phyloP scores from a whole-genome alignment of 2,797 vertebrate species.

The Alouatta caraya region DNA sequence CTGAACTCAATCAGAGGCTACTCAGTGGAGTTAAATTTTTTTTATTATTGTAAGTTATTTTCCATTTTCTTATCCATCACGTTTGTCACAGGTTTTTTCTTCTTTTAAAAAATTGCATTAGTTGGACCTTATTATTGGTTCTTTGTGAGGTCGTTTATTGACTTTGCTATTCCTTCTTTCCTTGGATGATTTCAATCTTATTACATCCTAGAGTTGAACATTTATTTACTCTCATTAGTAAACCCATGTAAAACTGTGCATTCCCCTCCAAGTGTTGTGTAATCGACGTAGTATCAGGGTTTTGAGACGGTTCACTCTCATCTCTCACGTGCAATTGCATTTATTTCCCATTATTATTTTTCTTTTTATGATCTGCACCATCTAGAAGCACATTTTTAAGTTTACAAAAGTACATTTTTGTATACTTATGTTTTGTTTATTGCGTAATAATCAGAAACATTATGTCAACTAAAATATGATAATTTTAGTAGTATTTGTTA shows the following conservation, averaged over 20 bases:
- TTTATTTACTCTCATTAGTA: background rate
- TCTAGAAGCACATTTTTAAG: background rate
- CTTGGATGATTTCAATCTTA: background rate
- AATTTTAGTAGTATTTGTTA: background rate
- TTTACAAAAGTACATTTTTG: background rate
- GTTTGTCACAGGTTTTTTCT: background rate
- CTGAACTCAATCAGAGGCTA: background rate
- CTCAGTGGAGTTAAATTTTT: background rate
- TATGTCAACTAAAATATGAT: background rate
- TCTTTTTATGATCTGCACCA: fast-evolving
- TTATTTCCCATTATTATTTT: fast-evolving
- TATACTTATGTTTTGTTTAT: background rate
- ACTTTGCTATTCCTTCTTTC: background rate
- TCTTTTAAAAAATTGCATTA: background rate
- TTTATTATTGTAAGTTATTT: background rate
- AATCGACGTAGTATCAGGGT: fast-evolving
- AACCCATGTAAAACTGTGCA: fast-evolving
- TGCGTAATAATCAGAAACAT: background rate
- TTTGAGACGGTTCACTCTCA: fast-evolving
- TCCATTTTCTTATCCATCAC: background rate
- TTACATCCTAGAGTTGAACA: background rate
- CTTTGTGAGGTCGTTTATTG: background rate
- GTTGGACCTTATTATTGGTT: background rate
- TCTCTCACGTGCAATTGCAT: background rate
- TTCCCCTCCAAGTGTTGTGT: fast-evolving